These are phyloP conservation scores for Centropus bengalensis DNA, from an alignment of 2,113 vertebrate genomes.

Conservation along the genomic window DNA sequence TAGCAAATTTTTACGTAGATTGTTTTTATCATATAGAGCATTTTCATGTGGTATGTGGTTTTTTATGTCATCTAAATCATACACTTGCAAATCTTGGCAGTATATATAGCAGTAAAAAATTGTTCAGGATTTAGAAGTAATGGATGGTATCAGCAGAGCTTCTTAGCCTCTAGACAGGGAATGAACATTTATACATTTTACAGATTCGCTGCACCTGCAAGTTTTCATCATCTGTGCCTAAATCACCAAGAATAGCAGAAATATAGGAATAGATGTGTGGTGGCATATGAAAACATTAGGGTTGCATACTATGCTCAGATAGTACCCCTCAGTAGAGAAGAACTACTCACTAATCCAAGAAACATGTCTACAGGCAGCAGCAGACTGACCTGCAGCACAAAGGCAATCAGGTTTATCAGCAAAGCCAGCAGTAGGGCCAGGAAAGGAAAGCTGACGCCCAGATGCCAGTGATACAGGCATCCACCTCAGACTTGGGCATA, in stretches of 20 bases:
- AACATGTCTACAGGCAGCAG: background rate
- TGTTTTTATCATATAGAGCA: background rate
- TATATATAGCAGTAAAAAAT: background rate
- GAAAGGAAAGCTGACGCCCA: constrained; percentile 70
- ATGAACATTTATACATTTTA: constrained; percentile 5
- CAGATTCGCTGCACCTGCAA: background rate
- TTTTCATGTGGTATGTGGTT: background rate
- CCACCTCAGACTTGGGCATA: constrained; percentile 62
- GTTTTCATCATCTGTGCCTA: background rate
- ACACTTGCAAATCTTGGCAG: background rate
- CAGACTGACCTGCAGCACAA: constrained; percentile 46
- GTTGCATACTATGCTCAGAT: background rate
- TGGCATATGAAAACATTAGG: background rate
- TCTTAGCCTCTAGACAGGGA: background rate
- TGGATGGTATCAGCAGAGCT: background rate
- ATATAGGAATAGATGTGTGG: background rate
- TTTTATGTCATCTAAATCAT: background rate
- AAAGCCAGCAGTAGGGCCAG: constrained; percentile 46
- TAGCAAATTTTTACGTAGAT: background rate
- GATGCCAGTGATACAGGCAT: constrained; percentile 60
- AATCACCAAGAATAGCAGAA: constrained; percentile 5
- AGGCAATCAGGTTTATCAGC: constrained; percentile 48
- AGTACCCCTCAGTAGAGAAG: constrained; percentile 1
- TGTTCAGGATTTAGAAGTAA: constrained; percentile 47
- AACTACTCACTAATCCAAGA: background rate